These are phyloP conservation scores for Hylia prasina DNA, from an alignment of 2,113 vertebrate genomes.

Conservation along the genomic window DNA sequence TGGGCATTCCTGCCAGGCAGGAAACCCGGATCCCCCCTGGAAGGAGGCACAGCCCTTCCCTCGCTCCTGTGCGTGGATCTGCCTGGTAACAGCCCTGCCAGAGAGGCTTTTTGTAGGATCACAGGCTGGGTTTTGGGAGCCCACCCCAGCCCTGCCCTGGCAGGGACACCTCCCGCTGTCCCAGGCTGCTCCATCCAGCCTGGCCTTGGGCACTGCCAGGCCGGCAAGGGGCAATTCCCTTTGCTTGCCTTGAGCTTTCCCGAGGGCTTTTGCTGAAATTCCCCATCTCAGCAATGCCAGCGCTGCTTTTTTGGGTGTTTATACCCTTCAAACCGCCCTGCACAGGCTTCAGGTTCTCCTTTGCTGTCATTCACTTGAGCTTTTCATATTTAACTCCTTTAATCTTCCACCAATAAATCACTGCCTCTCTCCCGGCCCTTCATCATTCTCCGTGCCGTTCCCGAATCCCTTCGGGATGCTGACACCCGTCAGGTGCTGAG, in stretches of 20 bases:
- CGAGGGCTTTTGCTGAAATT: background rate
- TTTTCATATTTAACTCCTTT: constrained; percentile 20
- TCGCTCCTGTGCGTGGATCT: background rate
- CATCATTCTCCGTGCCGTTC: background rate
- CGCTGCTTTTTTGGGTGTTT: background rate
- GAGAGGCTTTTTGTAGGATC: background rate
- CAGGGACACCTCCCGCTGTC: background rate
- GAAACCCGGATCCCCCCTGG: no score
- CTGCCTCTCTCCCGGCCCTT: background rate
- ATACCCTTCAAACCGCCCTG: background rate
- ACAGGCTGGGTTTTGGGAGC: background rate
- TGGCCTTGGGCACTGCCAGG: background rate
- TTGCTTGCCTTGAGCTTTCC: background rate
- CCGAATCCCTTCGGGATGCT: background rate
- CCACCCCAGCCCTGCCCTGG: background rate
- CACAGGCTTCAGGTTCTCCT: background rate
- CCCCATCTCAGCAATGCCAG: background rate
- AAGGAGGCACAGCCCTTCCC: background rate
- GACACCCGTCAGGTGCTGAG: background rate
- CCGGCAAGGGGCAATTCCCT: background rate
- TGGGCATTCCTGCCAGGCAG: background rate
- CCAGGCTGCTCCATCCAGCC: background rate
- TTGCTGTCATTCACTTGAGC: background rate
- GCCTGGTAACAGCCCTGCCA: accelerated
- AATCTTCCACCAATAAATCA: background rate